Conservation (phyloP, 2,113 vertebrate species). For the Entomyzon cyanotis region DNA sequence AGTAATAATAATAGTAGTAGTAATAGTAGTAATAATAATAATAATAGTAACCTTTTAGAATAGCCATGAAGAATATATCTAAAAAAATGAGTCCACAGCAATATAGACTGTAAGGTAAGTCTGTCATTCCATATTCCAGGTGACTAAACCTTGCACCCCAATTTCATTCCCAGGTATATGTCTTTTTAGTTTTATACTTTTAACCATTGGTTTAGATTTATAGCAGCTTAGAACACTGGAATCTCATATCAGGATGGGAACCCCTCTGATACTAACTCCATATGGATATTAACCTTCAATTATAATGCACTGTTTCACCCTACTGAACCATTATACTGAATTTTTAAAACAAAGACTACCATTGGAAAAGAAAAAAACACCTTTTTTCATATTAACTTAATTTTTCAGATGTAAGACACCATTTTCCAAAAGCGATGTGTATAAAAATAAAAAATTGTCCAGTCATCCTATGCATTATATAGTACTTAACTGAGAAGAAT, state of each 20-base stretch:
- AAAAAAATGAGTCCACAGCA: not conserved
- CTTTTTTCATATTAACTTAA: not conserved
- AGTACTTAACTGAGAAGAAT: slow-evolving; percentile 56
- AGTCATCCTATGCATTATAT: not conserved
- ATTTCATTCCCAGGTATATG: not conserved
- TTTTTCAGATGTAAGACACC: not conserved
- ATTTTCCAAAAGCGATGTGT: not conserved
- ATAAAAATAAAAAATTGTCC: slow-evolving; percentile 24
- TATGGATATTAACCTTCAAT: not conserved
- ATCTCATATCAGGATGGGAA: not conserved
- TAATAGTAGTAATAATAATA: too few species aligned
- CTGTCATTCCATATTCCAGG: not conserved
- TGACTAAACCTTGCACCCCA: not conserved
- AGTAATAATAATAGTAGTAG: too few species aligned
- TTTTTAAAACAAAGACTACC: not conserved
- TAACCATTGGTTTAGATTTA: not conserved
- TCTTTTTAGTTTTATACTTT: not conserved
- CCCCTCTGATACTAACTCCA: not conserved
- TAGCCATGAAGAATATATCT: not conserved
- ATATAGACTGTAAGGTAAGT: not conserved
- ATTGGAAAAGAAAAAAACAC: not conserved
- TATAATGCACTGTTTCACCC: not conserved
- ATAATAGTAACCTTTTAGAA: not conserved
- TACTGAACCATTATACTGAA: not conserved
- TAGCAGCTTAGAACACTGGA: not conserved